Conservation (phyloP, 2,113 vertebrate genomes). For the Mesocricetus auratus region DNA sequence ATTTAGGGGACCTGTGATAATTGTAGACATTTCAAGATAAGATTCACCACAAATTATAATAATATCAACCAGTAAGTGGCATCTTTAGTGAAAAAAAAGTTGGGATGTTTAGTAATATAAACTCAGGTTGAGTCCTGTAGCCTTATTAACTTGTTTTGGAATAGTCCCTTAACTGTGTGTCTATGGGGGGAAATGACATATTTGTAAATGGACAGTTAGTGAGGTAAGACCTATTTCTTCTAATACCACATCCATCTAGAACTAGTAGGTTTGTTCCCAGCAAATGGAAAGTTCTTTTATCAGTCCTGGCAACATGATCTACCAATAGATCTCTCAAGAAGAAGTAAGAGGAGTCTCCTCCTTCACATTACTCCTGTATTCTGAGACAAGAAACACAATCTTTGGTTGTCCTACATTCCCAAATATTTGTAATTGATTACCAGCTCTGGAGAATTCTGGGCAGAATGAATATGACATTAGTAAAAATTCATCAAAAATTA, state of each 20-base stretch:
- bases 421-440: slow-evolving; percentile 40
- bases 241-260: background rate
- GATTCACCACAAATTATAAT: background rate
- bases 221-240: background rate
- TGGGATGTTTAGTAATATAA: background rate
- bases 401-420: background rate
- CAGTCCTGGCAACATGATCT: background rate
- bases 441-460: background rate
- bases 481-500: background rate
- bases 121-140: background rate
- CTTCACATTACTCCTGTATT: background rate
- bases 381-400: slow-evolving; percentile 16
- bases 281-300: slow-evolving; percentile 3
- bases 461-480: background rate
- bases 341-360: background rate
- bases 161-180: slow-evolving; percentile 4
- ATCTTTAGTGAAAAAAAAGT: background rate
- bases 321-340: background rate
- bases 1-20: background rate
- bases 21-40: background rate
- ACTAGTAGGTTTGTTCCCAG: background rate
- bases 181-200: background rate
- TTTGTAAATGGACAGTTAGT: background rate
- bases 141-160: background rate
- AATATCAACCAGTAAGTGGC: background rate